Base-by-base conservation (phyloP, 2,888 invertebrate species). In the Leucophenga maculata region DNA sequence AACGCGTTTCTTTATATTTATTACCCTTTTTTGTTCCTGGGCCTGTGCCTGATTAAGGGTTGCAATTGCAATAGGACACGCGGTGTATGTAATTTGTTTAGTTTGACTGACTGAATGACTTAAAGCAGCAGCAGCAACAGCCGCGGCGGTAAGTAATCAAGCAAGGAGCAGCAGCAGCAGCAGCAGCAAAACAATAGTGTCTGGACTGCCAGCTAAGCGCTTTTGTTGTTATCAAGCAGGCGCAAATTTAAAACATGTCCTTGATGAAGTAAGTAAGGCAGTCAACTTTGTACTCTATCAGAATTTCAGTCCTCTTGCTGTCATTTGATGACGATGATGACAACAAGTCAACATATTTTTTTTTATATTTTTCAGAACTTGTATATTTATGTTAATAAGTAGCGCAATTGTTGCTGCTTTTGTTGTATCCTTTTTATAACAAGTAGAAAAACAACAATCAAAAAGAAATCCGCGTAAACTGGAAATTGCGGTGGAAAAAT, bases 41-140 rank as follows among this genome's bases (percentile, higher is more conserved):
- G 32, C 32, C 32, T 32, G 3, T 32, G 3, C 3, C 6, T 50
- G 22, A 64, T 64, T 64, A 64, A 64, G 62, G 62, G 62, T 64
- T 64, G 62, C 62, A 39, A 60, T 60, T 60, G 60, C 60, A 39
- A 11, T 9, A 64, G 46, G 46, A 64, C 46, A 22, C 46, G 48
- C 46, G 48, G 39, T n/a, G 26, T 50, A 50, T 50, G 50, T 50
- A 50, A 50, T 50, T 50, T 50, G 18, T n/a, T 50, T 18, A 50
- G 50, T 50, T 50, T 11, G 8, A 39, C 39, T 39, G 39, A 39
- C 39, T 39, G 39, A 39, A 9, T 39, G 39, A 39, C 39, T 39
- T 39, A 39, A 39, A 39, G 39, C 39, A 50, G 50, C 48, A 13
- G 48, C 1, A 50, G 8, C 50, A 50, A 11, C 39, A 3, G 26